Evolutionary conservation across 1,140 invertebrate species (phyloP), one percentile per base, ranked within the genome.

Genomic region (Musca vetustissima): DNA sequence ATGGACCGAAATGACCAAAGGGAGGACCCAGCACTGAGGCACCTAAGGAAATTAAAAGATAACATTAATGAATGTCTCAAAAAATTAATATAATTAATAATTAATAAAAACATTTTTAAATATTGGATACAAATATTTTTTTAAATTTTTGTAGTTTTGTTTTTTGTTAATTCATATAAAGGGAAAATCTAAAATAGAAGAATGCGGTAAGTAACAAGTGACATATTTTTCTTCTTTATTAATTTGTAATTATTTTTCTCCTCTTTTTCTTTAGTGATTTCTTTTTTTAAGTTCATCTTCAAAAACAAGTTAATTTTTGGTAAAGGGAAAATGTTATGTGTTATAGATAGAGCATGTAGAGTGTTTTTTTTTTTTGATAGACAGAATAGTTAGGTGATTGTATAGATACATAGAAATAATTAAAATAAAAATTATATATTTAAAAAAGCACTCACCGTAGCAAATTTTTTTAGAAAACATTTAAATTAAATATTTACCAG

Each of bases 401-500:
- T 43, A 43, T 43, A 43, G 6, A 43, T 43, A 43, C 36, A 43
- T 11, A 43, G 36, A 47, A 24, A 32, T 8, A 65, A 49, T 65
- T 48, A 24, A 55, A 28, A 28, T 28, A 28, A 43, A 36, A 53
- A 67, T 70, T 71, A 64, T 72, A 79, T 72, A 74, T 76, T n/a
- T n/a, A n/a, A 78, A 69, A 64, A 66, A 79, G 76, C 78, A 79
- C 78, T 79, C 78, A 79, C 78, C 78, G 75, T 77, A 80, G 80
- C 48, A 69, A 78, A 79, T 75, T 50, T 69, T 28, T 22, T 47
- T 47, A 68, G 61, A 25, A 64, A 47, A 69, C 53, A 69, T 71
- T 75, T 69, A 70, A 67, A 69, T 28, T 61, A 36, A 61, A 66
- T 66, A 66, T 49, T 66, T 66, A 66, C 64, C 64, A 66, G 19